These are phyloP conservation scores for Channallabes apus DNA, from an alignment of 2,797 vertebrate genomes.

Conservation along the genomic window DNA sequence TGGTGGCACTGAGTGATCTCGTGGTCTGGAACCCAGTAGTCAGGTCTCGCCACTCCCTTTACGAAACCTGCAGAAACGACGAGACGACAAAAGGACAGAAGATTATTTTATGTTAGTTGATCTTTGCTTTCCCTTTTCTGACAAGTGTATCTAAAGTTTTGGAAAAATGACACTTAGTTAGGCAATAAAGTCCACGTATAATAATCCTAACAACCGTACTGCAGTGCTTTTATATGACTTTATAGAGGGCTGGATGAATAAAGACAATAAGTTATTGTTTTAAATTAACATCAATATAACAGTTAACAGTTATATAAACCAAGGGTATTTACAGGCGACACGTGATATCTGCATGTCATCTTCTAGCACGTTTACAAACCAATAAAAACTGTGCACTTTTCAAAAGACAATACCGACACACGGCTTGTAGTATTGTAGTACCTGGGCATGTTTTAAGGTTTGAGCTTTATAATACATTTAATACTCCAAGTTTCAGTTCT, in stretches of 20 bases:
- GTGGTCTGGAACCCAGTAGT: conserved; percentile 83
- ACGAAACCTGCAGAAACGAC: conserved; percentile 70
- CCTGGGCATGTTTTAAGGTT: background rate
- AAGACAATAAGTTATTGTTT: background rate
- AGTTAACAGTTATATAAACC: background rate
- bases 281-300: background rate
- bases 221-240: background rate
- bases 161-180: background rate
- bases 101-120: background rate
- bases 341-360: background rate
- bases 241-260: background rate
- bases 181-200: background rate
- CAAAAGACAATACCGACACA: background rate
- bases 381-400: background rate
- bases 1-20: conserved; percentile 76
- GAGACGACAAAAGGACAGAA: background rate
- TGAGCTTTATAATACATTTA: background rate
- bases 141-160: background rate
- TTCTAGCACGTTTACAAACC: background rate
- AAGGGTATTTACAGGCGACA: background rate
- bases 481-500: background rate
- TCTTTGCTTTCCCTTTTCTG: background rate
- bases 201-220: background rate
- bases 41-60: conserved; percentile 79
- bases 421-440: background rate